Conservation (phyloP, 2,113 vertebrate species). For the Cyanoramphus novaezelandiae region DNA sequence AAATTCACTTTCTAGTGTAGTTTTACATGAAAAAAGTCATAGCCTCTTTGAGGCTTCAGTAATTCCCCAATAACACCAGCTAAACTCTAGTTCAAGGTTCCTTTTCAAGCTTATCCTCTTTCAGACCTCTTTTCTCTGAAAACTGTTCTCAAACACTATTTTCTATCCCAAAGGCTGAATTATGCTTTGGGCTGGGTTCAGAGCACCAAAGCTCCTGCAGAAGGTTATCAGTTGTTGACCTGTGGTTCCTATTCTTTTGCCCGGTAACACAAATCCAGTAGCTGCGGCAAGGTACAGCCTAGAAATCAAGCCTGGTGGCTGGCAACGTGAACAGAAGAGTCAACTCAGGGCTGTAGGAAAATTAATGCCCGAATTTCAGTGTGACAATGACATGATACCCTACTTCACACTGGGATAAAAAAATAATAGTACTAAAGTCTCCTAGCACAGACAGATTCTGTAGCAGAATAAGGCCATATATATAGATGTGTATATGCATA, state of each 20-base stretch:
- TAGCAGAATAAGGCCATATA: neutral
- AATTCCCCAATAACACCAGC: neutral
- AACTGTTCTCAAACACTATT: neutral
- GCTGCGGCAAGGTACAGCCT: neutral
- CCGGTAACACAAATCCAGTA: neutral
- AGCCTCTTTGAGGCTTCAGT: neutral
- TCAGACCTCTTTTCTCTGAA: neutral
- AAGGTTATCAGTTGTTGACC: neutral
- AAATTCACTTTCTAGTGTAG: neutral
- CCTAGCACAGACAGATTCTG: neutral
- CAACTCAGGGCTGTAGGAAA: neutral
- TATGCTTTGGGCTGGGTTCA: neutral
- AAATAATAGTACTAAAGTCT: neutral
- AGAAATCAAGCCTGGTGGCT: neutral
- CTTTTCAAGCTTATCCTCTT: neutral
- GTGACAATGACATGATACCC: neutral
- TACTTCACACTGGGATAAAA: rapidly evolving
- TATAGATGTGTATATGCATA: neutral
- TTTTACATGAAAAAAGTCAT: neutral
- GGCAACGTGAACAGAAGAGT: neutral
- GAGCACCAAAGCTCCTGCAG: neutral
- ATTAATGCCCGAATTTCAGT: neutral
- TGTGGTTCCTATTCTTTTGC: neutral
- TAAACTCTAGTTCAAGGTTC: neutral
- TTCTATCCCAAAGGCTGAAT: neutral